Evolutionary conservation across 1,140 invertebrate genomes (phyloP).

Genomic region (Drosophila lacteicornis): DNA sequence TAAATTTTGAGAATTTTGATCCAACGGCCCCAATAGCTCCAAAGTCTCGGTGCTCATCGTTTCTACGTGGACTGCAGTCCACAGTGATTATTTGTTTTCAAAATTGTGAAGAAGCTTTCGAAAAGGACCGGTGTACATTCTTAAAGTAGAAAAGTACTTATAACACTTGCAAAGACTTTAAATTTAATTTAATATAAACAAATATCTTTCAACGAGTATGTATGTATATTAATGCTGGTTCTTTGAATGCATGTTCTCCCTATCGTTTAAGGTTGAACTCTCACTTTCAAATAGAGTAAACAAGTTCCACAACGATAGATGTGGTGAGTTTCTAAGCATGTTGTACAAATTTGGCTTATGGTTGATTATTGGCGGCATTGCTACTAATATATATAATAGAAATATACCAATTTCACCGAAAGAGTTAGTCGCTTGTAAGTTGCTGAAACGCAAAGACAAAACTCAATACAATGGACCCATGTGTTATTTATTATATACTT

Average conservation of each 20-base stretch:
- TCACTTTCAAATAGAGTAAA: conserved; percentile 68
- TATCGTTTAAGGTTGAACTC: conserved; percentile 37
- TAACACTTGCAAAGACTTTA: too few relatives aligned
- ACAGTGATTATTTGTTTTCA: too few relatives aligned
- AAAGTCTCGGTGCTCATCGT: too few relatives aligned
- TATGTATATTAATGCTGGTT: too few relatives aligned
- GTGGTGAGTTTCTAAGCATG: conserved; percentile 63
- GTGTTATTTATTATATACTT: background rate
- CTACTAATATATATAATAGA: conserved; percentile 57
- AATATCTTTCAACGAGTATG: too few relatives aligned
- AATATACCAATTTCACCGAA: conserved; percentile 65
- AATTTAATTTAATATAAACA: too few relatives aligned
- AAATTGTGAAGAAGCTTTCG: too few relatives aligned
- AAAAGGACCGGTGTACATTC: too few relatives aligned
- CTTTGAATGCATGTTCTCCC: background rate
- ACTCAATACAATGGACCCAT: background rate
- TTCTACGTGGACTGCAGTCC: too few relatives aligned
- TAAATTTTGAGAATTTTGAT: too few relatives aligned
- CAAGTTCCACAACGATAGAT: conserved; percentile 62
- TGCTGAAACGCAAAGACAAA: conserved; percentile 24
- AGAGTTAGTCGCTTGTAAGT: conserved; percentile 56
- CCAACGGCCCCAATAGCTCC: too few relatives aligned
- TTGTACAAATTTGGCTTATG: conserved; percentile 59
- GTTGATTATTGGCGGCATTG: conserved; percentile 59
- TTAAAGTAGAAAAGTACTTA: too few relatives aligned